Evolutionary conservation across 2,888 invertebrate species (phyloP), one percentile per base, ranked within the genome.

Genomic region (Panopea generosa): DNA sequence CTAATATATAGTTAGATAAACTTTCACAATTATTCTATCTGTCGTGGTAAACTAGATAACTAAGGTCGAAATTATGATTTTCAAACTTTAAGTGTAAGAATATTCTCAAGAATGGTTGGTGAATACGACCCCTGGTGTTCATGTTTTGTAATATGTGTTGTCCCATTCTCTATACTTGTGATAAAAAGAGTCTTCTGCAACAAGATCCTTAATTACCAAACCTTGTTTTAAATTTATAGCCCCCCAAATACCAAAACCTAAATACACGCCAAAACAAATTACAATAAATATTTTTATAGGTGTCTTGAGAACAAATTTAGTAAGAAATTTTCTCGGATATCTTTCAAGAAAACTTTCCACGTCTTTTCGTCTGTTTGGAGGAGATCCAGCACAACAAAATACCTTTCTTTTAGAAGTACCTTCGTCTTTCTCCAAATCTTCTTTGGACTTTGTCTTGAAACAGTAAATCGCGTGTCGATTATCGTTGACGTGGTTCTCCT

Each of bases 301-400:
- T 2, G 20, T 45, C 22, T 70, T 60, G 29, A 78, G 49, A 14
- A 89, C 76, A 50, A 88, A 7, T 33, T 67, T 74, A 7, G 84
- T 83, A 14, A 89, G 55, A 11, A 83, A 56, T n/a, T 55, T 62
- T 16, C 75, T 70, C 0, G 88, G 87, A 0, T 84, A 67, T 40
- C 77, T 87, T 66, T 89, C 88, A 18, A 84, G 78, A 0, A 63
- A 50, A 47, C 88, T 86, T 26, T 88, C 87, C 24, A 82, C 78
- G 16, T 85, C 82, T 20, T 50, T 65, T 2, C 66, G 45, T 6
- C 47, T 56, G 14, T 66, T 66, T 0, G 88, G 86, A 2, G 75
- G 70, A 2, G 74, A 55, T 11, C 87, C 88, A 3, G 82, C 67
- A 72, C 87, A 88, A 56, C 88, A 96, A 49, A 71, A 63, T 16